Conservation (phyloP, 2,113 vertebrate species). For the Bombycilla garrulus region DNA sequence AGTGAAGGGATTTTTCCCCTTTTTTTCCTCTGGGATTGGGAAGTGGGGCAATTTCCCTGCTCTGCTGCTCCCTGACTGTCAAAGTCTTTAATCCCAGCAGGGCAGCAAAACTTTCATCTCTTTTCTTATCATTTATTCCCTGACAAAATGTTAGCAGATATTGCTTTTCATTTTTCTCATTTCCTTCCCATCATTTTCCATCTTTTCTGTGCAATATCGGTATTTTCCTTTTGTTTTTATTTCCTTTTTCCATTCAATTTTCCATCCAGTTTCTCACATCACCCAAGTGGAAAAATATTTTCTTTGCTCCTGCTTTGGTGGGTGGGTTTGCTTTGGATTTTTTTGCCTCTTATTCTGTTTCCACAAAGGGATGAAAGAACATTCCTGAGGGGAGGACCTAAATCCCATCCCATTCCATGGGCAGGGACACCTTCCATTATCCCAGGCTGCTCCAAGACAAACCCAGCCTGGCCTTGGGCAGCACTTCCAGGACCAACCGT, state of each 20-base stretch:
- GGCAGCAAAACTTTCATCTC: not conserved
- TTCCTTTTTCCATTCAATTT: not conserved
- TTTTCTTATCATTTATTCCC: not conserved
- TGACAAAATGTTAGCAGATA: not conserved
- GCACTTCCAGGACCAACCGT: not conserved
- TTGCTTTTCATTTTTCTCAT: not conserved
- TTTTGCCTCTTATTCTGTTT: not conserved
- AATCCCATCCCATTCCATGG: not conserved
- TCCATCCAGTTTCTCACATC: not conserved
- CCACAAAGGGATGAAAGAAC: not conserved
- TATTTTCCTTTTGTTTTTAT: not conserved
- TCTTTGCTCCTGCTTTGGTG: not conserved
- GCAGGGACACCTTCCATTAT: not conserved
- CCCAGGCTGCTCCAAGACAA: not conserved
- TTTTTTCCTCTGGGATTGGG: not conserved
- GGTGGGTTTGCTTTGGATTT: not conserved
- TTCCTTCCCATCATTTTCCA: not conserved
- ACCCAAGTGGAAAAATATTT: not conserved
- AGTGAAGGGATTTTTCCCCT: not conserved
- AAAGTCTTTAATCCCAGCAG: not conserved
- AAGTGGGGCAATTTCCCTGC: not conserved
- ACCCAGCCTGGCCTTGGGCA: not conserved
- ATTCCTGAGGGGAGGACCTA: not conserved
- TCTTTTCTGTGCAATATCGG: not conserved
- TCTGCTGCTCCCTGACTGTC: not conserved